Percentiles rank a stretch among this genome's conserved stretches.
phyloP scores from a whole-genome alignment of 2,113 vertebrate genomes.

The Indri indri region DNA sequence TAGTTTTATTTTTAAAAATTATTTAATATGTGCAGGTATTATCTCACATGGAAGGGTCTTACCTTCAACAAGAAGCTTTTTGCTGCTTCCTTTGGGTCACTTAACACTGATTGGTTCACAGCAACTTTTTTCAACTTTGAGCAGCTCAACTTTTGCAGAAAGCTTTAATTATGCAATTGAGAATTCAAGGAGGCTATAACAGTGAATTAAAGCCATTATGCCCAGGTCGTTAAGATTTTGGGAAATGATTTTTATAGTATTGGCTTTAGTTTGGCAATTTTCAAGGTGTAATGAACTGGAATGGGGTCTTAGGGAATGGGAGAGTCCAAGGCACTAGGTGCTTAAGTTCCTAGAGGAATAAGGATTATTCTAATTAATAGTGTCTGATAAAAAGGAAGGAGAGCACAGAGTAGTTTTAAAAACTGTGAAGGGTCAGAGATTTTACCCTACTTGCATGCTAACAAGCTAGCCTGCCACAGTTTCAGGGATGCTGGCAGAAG shows the following conservation, averaged over 20 bases:
- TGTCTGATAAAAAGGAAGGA: neutral
- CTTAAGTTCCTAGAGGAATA: conserved; percentile 17
- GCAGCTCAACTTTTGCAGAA: neutral
- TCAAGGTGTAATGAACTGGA: neutral
- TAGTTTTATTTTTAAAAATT: neutral
- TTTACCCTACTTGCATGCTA: neutral
- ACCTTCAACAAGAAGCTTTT: neutral
- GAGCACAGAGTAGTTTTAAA: neutral
- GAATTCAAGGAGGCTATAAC: neutral
- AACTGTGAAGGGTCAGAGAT: neutral
- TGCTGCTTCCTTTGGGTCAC: neutral
- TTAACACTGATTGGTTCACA: neutral
- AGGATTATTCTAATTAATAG: neutral
- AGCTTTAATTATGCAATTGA: conserved; percentile 26
- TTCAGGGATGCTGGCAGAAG: neutral
- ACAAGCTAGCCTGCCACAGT: neutral
- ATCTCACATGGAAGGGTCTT: neutral
- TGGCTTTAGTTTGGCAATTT: conserved; percentile 4
- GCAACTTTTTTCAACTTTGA: conserved; percentile 17
- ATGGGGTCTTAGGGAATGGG: neutral
- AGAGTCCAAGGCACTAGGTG: neutral
- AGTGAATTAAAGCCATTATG: conserved; percentile 22
- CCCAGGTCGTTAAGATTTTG: conserved; percentile 7
- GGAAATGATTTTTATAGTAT: conserved; percentile 28
- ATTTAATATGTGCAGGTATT: neutral